Evolutionary conservation across 92 coral and sea anemone genomes (phyloP), one percentile per base, ranked within the genome.

Genomic region (Paramuricea clavata): DNA sequence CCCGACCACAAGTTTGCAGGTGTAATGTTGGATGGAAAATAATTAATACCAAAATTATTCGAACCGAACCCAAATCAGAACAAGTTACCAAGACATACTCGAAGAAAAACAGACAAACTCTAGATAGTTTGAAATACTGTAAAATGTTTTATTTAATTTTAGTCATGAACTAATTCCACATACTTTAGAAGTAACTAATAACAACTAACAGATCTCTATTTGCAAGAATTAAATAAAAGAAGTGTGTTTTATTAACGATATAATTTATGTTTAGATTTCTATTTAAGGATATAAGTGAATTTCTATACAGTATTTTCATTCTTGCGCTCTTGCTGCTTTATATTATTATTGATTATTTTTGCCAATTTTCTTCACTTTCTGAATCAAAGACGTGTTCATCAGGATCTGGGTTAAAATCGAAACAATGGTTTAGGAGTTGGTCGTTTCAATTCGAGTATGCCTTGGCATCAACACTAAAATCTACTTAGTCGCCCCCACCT

Each of bases 381-480:
- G 34, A 60, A 65, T 57, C 42, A 9, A 28, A 49, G 82, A 50
- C 12, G 82, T 15, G n/a, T 33, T 52, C 82, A 25, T 49, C 68
- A 49, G 28, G 15, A 76, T 76, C 82, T 76, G 82, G 47, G 67
- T 13, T 49, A 76, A 76, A 76, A 76, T 49, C 27, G 47, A 54
- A 54, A 49, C 23, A 47, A 74, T 2, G 33, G 39, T 22, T 72
- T 72, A n/a, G n/a, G 26, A 22, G 17, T 72, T 33, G 21, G 12
- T 69, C 19, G 44, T n/a, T 33, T 69, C 31, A 0, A 39, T 5
- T 9, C 10, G 26, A 44, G 34, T 72, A 72, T 7, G 32, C 23
- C 30, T 39, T 22, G 19, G 16, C 30, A 36, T 28, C 30, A 60
- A n/a, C 1, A 47, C 13, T 10, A 47, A 6, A n/a, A n/a, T n/a